A percentile compares a stretch with the other conserved stretches of the same genome.
These are phyloP conservation scores for Athripsodes cinereus DNA, from an alignment of 2,888 invertebrate genomes.

Conservation along the genomic window DNA sequence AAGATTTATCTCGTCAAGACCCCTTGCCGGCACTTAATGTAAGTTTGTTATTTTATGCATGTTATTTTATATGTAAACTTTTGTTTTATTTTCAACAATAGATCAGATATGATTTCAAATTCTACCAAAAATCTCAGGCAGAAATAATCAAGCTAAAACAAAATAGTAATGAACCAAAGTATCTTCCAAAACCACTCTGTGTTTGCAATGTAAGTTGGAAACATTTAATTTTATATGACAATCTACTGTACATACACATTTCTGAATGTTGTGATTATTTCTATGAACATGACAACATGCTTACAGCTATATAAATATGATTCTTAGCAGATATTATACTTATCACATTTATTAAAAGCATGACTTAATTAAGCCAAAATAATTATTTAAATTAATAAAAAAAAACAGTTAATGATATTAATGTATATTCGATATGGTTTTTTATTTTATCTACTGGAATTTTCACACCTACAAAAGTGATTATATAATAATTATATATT, in stretches of 20 bases:
- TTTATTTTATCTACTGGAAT: no score
- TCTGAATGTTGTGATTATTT: no score
- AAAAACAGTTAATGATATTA: no score
- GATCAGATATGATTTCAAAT: constrained; percentile 32
- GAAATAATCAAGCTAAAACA: constrained; percentile 52
- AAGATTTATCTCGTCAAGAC: constrained; percentile 35
- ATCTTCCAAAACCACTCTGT: constrained; percentile 55
- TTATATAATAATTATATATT: no score
- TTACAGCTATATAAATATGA: no score
- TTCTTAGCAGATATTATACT: no score
- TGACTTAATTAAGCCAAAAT: no score
- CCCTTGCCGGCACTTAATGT: constrained; percentile 60
- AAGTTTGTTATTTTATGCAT: constrained; percentile 1
- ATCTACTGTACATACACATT: background rate
- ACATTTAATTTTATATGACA: background rate
- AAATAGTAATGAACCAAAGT: constrained; percentile 59
- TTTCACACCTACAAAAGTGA: no score
- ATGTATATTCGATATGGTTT: no score
- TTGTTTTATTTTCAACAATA: constrained; percentile 9
- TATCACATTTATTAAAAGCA: no score
- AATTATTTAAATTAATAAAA: no score
- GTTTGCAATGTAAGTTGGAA: constrained; percentile 61
- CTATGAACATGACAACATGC: no score
- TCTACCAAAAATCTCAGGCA: constrained; percentile 56
- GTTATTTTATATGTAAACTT: background rate